Base-by-base conservation (phyloP, 2,888 invertebrate species). In the Drosophila peninsularis region DNA sequence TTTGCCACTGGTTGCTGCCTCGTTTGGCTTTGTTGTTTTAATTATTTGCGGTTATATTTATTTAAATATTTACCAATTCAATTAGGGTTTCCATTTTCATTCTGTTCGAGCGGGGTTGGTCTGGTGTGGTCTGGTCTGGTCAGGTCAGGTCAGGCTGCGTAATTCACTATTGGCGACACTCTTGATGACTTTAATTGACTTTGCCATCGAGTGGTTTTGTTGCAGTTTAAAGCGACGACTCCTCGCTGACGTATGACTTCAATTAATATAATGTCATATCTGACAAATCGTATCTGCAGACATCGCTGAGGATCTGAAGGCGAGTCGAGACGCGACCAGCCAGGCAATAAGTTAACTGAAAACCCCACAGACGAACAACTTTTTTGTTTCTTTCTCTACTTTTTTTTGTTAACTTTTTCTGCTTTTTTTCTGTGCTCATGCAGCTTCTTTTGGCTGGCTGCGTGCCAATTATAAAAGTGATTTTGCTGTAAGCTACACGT, bases 21-120 rank as follows among this genome's bases (percentile, higher is more conserved):
- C 69, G 80, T 66, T 68, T 79, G 75, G 67, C 84, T 84, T 87
- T 89, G 87, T 89, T 89, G 83, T 88, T 87, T 90, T 80, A 85
- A 90, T 88, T 88, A 89, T 88, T 87, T 89, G 90, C 79, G 90
- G 89, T 89, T 86, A 78, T 78, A 78, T 80, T 88, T 82, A 84
- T 81, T 88, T 89, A 87, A 89, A 88, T 90, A 88, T 90, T 90
- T 85, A 89, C 85, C 77, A 83, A 89, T 88, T 83, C 87, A 90
- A 89, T 90, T 83, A 85, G 72, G 82, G 68, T 70, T 56, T 62
- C 54, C 32, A 30, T 41, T 45, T 75, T 64, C 21, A 36, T 55
- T 47, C 62, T 36, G 32, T 61, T 45, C 47, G 17, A 49, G 42
- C 21, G 50, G 17, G 52, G 37, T 17, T 47, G 21, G 44, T 34